Evolutionary conservation across 2,888 invertebrate species (phyloP).

Genomic region (Electrophaes corylata): DNA sequence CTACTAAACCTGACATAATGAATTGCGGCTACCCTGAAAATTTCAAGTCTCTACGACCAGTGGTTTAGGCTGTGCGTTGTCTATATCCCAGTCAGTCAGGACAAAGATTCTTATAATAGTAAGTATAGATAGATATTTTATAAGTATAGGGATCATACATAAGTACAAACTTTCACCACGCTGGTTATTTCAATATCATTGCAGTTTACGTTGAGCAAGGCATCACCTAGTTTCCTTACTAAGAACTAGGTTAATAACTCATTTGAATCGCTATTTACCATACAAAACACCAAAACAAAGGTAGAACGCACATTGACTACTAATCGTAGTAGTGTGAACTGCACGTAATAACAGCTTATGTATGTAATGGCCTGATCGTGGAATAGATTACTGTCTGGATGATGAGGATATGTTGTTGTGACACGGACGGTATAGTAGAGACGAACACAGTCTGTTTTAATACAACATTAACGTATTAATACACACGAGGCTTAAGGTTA

Average conservation of each 20-base stretch:
- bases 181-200: background rate
- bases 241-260: constrained; percentile 21
- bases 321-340: constrained; percentile 21
- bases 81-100: no score
- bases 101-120: no score
- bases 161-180: background rate
- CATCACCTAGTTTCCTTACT: background rate
- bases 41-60: no score
- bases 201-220: constrained; percentile 2
- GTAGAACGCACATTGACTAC: constrained; percentile 10
- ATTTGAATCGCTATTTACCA: constrained; percentile 17
- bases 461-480: no score
- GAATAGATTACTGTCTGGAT: constrained; percentile 12
- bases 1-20: no score
- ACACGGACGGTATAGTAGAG: background rate
- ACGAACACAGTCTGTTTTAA: background rate
- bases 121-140: no score
- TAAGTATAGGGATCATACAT: background rate
- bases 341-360: constrained; percentile 17
- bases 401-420: background rate
- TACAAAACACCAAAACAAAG: constrained; percentile 19
- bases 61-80: no score
- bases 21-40: no score
- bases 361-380: constrained; percentile 10
- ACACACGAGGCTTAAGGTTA: no score